A percentile compares a stretch with the other conserved stretches of the same genome.
phyloP scores from a whole-genome alignment of 1,140 invertebrate genomes.

The Ruditapes philippinarum region DNA sequence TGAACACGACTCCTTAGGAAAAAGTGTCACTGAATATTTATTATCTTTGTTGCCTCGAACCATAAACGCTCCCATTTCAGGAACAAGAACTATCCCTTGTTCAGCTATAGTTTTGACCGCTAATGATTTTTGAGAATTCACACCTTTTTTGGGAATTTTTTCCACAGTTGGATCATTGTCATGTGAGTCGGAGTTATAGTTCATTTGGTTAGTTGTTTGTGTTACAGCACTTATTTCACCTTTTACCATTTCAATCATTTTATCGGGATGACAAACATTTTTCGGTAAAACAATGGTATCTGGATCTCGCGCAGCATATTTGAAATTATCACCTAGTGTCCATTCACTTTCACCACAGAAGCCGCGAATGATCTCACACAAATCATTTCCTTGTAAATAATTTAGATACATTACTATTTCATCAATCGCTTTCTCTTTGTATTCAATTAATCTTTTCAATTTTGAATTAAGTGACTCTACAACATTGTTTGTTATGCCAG shows the following conservation, averaged over 20 bases:
- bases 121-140: neutral
- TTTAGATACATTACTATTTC: constrained; percentile 27
- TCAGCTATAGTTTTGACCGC: constrained; percentile 8
- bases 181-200: neutral
- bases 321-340: neutral
- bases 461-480: constrained; percentile 18
- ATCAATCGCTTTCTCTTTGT: constrained; percentile 31
- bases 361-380: neutral
- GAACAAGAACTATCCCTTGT: constrained; percentile 33
- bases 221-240: neutral
- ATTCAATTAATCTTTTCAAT: constrained; percentile 44
- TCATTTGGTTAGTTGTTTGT: neutral
- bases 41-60: constrained; percentile 1
- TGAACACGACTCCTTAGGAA: neutral
- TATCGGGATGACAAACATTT: constrained; percentile 35
- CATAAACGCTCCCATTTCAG: constrained; percentile 51
- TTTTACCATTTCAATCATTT: constrained; percentile 29
- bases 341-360: constrained; percentile 39
- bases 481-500: constrained; percentile 37
- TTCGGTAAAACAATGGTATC: neutral
- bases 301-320: neutral
- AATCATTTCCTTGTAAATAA: constrained; percentile 38
- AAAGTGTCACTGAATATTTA: constrained; percentile 28
- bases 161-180: neutral
- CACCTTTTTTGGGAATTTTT: neutral